Evolutionary conservation across 2,113 vertebrate genomes (phyloP).

Genomic region (Catharus bicknelli): DNA sequence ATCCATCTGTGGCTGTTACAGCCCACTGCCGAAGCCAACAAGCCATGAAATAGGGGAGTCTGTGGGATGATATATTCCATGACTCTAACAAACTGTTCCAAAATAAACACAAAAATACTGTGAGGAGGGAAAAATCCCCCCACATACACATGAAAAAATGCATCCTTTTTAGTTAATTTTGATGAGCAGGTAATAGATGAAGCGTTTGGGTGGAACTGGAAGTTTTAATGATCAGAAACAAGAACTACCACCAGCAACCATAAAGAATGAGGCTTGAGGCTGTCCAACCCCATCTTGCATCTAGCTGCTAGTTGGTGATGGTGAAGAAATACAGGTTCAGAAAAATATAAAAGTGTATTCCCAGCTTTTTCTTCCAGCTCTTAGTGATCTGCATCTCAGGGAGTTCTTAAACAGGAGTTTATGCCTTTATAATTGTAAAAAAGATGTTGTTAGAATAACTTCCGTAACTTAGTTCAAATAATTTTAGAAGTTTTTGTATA

Average conservation of each 20-base stretch:
- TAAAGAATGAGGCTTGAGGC: neutral
- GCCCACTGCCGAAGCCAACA: constrained; percentile 7
- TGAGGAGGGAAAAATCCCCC: neutral
- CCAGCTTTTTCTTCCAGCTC: neutral
- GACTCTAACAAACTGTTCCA: neutral
- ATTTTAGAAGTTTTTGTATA: neutral
- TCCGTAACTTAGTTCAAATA: neutral
- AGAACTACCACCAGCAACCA: neutral
- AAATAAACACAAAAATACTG: neutral
- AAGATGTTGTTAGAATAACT: neutral
- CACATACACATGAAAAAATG: neutral
- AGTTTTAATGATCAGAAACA: neutral
- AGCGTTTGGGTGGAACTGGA: neutral
- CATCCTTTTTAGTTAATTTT: neutral
- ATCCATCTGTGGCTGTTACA: constrained; percentile 25
- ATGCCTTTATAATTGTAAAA: neutral
- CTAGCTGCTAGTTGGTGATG: neutral
- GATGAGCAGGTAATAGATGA: neutral
- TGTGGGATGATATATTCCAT: constrained; percentile 5
- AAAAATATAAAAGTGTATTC: neutral
- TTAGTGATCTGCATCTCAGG: neutral
- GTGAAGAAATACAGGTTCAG: neutral
- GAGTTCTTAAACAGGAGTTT: neutral
- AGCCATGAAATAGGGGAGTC: constrained; percentile 15
- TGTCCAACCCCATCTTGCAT: neutral